Base-by-base conservation (phyloP, 2,113 vertebrate genomes). In the Mustela nigripes region DNA sequence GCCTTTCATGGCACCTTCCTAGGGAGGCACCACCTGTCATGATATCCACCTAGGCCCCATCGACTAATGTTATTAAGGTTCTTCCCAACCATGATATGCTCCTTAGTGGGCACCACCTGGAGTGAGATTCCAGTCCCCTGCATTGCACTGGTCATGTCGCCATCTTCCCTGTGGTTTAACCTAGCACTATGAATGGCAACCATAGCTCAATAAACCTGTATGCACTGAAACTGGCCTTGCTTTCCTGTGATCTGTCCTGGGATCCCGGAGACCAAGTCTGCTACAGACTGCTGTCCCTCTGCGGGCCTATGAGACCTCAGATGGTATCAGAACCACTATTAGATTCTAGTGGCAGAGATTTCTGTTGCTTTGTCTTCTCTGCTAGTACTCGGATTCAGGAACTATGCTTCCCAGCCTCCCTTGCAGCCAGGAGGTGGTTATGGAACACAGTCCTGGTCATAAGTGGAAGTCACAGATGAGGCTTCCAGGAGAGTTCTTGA, bases 151-250 rank as follows among this genome's bases (percentile, higher is more conserved):
- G 63, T 26, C 63, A 28, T 7, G 15, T 67, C n/a, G 53, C 28
- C 36, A 18, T 33, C 4, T 79, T 71, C 50, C 36, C 84, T 2
- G 1, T 31, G 31, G 36, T 79, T 84, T 84, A 31, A 36, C 26
- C 53, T 14, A 80, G 89, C 56, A 18, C 7, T 58, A 31, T 42
- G 10, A 67, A 36, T 69, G 36, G 76, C 19, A 19, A 11, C 18
- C 21, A 4, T 26, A 71, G 48, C 50, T 93, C 82, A 97, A 84
- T 98, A 98, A 98, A 97, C 5, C 31, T 33, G 15, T 2, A 7
- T 83, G 73, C 83, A 53, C 76, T 28, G 86, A 86, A 28, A 56
- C 82, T 56, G 94, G 50, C 79, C 39, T 91, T 94, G 80, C 36
- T 65, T 48, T 81, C 62, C 0, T 91, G 79, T 96, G 67, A 56